phyloP scores from a whole-genome alignment of 2,113 vertebrate genomes.

The Seriola quinqueradiata region DNA sequence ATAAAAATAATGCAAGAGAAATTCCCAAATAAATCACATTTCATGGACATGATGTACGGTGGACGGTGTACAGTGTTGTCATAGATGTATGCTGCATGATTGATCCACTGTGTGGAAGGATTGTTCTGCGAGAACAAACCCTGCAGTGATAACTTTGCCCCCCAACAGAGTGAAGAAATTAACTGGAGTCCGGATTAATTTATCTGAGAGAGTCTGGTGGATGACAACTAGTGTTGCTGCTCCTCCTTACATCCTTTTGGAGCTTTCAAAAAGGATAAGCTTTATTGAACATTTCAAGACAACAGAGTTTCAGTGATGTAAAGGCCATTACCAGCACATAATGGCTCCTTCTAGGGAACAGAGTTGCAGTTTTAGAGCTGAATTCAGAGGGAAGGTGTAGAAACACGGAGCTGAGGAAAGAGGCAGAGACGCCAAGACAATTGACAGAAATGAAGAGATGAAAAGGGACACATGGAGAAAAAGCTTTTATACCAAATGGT shows the following conservation, averaged over 20 bases:
- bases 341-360: not conserved
- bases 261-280: not conserved
- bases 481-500: slow-evolving; percentile 49
- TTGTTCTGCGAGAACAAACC: not conserved
- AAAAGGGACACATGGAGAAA: slow-evolving; percentile 30
- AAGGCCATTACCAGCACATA: slow-evolving; percentile 15
- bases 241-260: not conserved
- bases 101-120: not conserved
- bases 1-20: not conserved
- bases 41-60: no score
- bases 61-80: not conserved
- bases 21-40: not conserved
- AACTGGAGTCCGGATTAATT: not conserved
- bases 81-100: not conserved
- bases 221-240: not conserved
- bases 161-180: slow-evolving; percentile 6
- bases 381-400: not conserved
- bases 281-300: not conserved
- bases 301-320: not conserved
- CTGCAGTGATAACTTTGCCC: not conserved
- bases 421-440: slow-evolving; percentile 28
- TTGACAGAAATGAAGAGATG: slow-evolving; percentile 42
- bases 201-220: not conserved
- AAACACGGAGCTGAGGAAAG: not conserved
- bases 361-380: slow-evolving; percentile 12